A percentile compares a stretch with the other conserved stretches of the same genome.
phyloP scores from a whole-genome alignment of 2,888 invertebrate genomes.

The Hemithea aestivaria region DNA sequence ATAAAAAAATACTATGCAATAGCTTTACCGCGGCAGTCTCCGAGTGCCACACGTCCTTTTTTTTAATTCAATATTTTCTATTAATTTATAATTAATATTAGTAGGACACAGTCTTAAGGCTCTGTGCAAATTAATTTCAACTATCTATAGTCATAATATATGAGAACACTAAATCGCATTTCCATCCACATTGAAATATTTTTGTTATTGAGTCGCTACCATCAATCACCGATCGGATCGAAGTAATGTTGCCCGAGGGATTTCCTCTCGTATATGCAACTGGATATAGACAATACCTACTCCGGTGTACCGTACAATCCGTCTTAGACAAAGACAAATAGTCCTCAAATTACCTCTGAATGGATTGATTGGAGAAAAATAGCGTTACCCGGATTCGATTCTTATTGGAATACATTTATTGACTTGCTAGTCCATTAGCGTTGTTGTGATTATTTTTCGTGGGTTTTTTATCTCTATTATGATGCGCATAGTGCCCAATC shows the following conservation, averaged over 20 bases:
- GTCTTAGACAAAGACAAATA: constrained; percentile 29
- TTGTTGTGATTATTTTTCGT: too few relatives aligned
- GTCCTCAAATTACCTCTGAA: constrained; percentile 24
- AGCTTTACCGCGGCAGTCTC: too few relatives aligned
- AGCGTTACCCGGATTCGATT: constrained; percentile 7
- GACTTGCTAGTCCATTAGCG: not conserved
- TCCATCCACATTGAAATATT: not conserved
- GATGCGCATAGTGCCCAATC: too few relatives aligned
- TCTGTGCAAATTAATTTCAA: too few relatives aligned
- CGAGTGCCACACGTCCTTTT: too few relatives aligned
- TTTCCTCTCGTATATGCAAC: constrained; percentile 13
- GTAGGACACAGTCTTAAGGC: too few relatives aligned
- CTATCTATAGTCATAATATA: too few relatives aligned
- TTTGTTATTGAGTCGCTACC: constrained; percentile 4
- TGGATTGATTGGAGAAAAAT: constrained; percentile 24
- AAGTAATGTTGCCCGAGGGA: constrained; percentile 17
- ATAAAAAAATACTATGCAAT: too few relatives aligned
- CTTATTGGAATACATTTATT: constrained; percentile 1
- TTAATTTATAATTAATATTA: too few relatives aligned
- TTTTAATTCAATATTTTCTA: too few relatives aligned
- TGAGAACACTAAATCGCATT: not conserved
- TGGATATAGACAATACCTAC: constrained; percentile 6
- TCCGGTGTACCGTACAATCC: constrained; percentile 11
- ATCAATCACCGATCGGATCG: constrained; percentile 19
- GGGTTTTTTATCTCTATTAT: too few relatives aligned